Base-by-base conservation (phyloP, 2,888 invertebrate species). In the Aradus depressus region DNA sequence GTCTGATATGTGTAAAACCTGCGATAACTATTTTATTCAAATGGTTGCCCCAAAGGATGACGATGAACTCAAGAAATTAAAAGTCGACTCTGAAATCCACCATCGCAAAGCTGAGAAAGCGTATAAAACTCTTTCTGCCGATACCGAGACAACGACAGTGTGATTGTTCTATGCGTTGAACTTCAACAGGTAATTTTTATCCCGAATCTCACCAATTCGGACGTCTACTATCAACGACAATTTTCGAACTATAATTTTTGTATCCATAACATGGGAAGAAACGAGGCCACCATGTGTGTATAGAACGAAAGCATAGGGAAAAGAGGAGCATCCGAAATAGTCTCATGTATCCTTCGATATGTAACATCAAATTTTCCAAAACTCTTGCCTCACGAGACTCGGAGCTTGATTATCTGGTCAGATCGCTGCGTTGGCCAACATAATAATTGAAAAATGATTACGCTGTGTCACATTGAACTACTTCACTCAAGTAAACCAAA, bases 361-460 rank as follows among this genome's bases (percentile, higher is more conserved):
- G 47, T 58, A 43, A 12, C 22, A 19, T 34, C 18, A 8, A 53
- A 56, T 22, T 57, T 54, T 37, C 31, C 31, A 26, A 50, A 14
- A 8, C 38, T 57, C 12, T n/a, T 34, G 22, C 38, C 25, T 28
- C 26, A 43, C 25, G 47, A 59, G 51, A 41, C 44, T 28, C 16
- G 57, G 31, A 55, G 43, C 25, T 42, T 60, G 5, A 47, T 56
- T 16, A 12, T 59, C 25, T 60, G 59, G 58, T 58, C 57, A 16
- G 60, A 60, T 44, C 44, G 60, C 31, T 60, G 58, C 35, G 49
- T 52, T 12, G 59, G 58, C 3, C 59, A 60, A 44, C 56, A 57
- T 21, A 60, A 60, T 38, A 60, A 60, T 43, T 60, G 55, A 52
- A 43, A 22, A 5, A 56, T 55, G 39, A 21, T 60, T 14, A 34